phyloP scores from a whole-genome alignment of 2,888 invertebrate species.

The Patella caerulea region DNA sequence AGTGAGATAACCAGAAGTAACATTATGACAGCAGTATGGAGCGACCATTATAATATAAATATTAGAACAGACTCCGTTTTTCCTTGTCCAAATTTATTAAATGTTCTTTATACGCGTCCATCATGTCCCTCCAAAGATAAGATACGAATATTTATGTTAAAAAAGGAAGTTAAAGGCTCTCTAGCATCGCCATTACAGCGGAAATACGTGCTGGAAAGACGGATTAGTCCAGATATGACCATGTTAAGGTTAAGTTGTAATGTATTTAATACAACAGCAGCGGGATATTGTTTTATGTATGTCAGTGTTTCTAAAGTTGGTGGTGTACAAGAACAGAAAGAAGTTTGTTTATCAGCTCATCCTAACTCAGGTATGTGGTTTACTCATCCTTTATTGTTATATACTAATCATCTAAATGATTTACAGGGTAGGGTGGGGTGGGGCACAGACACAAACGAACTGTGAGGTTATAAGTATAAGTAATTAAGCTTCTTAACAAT shows the following conservation, averaged over 20 bases:
- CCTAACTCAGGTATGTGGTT: constrained; percentile 54
- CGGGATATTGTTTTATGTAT: constrained; percentile 65
- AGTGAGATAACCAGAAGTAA: constrained; percentile 51
- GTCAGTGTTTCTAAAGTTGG: constrained; percentile 55
- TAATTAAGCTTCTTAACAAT: too few species aligned
- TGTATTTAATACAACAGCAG: constrained; percentile 50
- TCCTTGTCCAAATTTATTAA: constrained; percentile 46
- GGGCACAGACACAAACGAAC: too few species aligned
- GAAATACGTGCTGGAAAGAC: constrained; percentile 50
- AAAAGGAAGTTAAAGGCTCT: constrained; percentile 48
- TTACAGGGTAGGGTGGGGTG: too few species aligned
- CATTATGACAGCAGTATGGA: constrained; percentile 55
- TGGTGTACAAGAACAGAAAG: constrained; percentile 56
- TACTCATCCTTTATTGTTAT: too few species aligned
- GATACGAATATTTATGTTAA: constrained; percentile 56
- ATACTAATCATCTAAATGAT: too few species aligned
- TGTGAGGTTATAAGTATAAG: too few species aligned
- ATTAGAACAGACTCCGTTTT: constrained; percentile 48
- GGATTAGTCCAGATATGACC: constrained; percentile 45
- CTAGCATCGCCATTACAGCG: constrained; percentile 54
- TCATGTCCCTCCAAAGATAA: constrained; percentile 58
- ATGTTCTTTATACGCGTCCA: constrained; percentile 53
- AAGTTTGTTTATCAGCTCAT: constrained; percentile 55
- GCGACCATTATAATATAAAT: constrained; percentile 49
- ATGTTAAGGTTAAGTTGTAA: constrained; percentile 49